A percentile compares a stretch with the other conserved stretches of the same genome.
phyloP scores from a whole-genome alignment of 2,797 vertebrate species.

The Clarias laeviceps region DNA sequence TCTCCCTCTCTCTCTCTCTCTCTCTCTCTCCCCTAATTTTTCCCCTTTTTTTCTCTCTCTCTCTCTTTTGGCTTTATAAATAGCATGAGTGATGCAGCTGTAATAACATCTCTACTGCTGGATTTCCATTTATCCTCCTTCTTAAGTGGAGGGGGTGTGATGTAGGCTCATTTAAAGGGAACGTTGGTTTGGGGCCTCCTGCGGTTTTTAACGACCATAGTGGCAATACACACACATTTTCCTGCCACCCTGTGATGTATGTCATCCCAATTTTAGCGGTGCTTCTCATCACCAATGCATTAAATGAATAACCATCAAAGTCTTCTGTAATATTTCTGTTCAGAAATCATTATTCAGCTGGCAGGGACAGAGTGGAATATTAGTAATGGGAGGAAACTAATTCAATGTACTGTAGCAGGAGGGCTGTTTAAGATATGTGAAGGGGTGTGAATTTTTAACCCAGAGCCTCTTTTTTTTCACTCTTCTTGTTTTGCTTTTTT shows the following conservation, averaged over 20 bases:
- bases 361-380: constrained; percentile 11
- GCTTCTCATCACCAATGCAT: not conserved
- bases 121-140: constrained; percentile 27
- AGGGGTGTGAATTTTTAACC: not conserved
- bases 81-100: constrained; percentile 58
- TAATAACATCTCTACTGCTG: constrained; percentile 52
- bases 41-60: not conserved
- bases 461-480: not conserved
- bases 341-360: constrained; percentile 9
- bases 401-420: not conserved
- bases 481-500: not conserved
- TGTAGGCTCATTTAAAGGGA: constrained; percentile 22
- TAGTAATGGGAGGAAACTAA: not conserved
- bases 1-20: not conserved
- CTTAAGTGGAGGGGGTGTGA: constrained; percentile 17
- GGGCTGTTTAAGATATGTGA: not conserved
- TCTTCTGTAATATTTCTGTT: constrained; percentile 15
- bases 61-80: constrained; percentile 33
- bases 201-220: constrained; percentile 25
- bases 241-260: constrained; percentile 19
- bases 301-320: constrained; percentile 19
- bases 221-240: constrained; percentile 18
- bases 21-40: not conserved
- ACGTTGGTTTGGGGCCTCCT: not conserved
- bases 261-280: constrained; percentile 17